A percentile compares a stretch with the other conserved stretches of the same genome.
These are phyloP conservation scores for Coelopa pilipes DNA, from an alignment of 2,888 invertebrate genomes.

Conservation along the genomic window DNA sequence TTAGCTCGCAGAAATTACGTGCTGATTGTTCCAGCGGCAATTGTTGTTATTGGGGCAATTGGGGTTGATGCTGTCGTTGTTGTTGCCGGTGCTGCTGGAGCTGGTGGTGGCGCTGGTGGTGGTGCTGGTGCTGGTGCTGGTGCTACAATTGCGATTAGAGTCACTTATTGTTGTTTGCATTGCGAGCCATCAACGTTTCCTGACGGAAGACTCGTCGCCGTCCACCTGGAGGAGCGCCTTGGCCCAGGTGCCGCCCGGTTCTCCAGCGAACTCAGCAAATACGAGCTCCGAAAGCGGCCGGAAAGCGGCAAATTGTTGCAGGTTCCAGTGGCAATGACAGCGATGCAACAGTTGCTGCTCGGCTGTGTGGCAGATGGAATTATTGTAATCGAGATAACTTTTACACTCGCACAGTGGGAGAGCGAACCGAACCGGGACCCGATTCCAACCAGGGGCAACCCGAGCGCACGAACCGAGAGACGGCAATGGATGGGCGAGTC, in stretches of 20 bases:
- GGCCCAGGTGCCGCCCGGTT: too few relatives aligned
- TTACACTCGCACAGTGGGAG: constrained; percentile 35
- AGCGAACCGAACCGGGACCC: not conserved
- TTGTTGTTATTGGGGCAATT: constrained; percentile 18
- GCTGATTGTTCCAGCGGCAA: constrained; percentile 26
- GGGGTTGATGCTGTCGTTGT: not conserved
- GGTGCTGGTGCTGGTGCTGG: not conserved
- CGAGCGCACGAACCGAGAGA: too few relatives aligned
- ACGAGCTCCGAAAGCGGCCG: constrained; percentile 13
- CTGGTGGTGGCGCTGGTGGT: not conserved
- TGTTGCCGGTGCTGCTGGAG: not conserved
- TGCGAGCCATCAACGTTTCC: constrained; percentile 45
- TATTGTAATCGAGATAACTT: constrained; percentile 55
- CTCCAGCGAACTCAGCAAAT: too few relatives aligned
- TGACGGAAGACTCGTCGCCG: constrained; percentile 49
- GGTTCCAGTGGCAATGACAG: constrained; percentile 24
- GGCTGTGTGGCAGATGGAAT: constrained; percentile 48
- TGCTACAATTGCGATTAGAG: constrained; percentile 46
- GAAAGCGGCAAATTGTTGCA: not conserved
- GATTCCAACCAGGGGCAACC: too few relatives aligned
- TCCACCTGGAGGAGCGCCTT: not conserved
- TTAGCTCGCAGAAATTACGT: constrained; percentile 33
- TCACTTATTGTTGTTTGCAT: constrained; percentile 33
- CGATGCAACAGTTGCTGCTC: constrained; percentile 26
- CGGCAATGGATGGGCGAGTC: too few relatives aligned